A percentile compares a stretch with the other conserved stretches of the same genome.
Conservation (phyloP, 1,140 invertebrate genomes). For the Trachymyrmex cornetzi region DNA sequence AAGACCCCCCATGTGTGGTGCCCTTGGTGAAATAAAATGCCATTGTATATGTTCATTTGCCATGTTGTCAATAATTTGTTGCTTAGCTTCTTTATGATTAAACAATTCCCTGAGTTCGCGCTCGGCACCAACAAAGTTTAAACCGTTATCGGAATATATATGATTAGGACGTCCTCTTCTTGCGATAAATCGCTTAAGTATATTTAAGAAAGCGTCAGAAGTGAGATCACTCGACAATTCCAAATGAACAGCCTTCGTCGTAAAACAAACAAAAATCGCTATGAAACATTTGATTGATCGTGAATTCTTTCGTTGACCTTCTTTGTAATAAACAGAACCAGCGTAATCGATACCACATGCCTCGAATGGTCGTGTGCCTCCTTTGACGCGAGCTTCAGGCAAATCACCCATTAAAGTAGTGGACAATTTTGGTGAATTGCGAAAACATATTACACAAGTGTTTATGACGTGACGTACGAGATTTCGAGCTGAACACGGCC, state of each 20-base stretch:
- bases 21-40: neutral
- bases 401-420: neutral
- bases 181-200: neutral
- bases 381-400: neutral
- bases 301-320: slow-evolving; percentile 5
- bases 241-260: neutral
- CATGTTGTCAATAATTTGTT: neutral
- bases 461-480: neutral
- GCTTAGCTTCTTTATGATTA: neutral
- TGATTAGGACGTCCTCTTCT: neutral
- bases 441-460: neutral
- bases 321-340: neutral
- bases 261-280: neutral
- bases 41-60: neutral
- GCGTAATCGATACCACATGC: neutral
- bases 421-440: neutral
- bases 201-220: neutral
- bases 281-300: neutral
- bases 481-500: neutral
- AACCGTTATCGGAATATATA: neutral
- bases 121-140: neutral
- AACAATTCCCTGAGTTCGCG: neutral
- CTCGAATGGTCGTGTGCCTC: neutral
- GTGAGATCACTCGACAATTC: neutral
- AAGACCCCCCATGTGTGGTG: neutral